Conservation (phyloP, 2,113 vertebrate species). For the Synchiropus splendidus region DNA sequence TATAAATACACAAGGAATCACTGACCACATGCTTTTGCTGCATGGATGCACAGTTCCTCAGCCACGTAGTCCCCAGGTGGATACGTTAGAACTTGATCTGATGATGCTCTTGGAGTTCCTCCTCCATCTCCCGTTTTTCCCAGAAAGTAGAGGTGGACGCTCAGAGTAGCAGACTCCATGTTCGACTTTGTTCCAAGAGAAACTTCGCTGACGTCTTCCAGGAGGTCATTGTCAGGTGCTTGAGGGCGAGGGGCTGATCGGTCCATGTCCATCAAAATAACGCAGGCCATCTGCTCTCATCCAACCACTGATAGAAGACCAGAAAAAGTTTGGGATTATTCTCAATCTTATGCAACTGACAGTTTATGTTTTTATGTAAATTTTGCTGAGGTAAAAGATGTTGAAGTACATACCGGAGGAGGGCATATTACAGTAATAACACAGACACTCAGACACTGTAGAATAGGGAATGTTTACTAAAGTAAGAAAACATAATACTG, state of each 20-base stretch:
- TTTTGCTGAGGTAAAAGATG: too few relatives aligned
- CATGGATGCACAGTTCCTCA: constrained; percentile 82
- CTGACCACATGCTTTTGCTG: constrained; percentile 87
- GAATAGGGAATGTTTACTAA: too few relatives aligned
- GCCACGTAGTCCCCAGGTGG: constrained; percentile 78
- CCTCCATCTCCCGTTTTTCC: constrained; percentile 30
- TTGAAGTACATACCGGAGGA: neutral
- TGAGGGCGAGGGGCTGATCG: constrained; percentile 37
- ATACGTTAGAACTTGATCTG: constrained; percentile 66
- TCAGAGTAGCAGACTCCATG: constrained; percentile 59
- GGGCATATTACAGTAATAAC: neutral
- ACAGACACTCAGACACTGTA: too few relatives aligned
- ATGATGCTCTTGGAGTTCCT: constrained; percentile 35
- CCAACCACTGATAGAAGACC: constrained; percentile 41
- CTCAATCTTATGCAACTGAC: neutral
- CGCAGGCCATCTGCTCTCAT: constrained; percentile 70
- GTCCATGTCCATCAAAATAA: constrained; percentile 78
- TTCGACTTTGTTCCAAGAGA: constrained; percentile 55
- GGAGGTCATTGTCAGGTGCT: constrained; percentile 12
- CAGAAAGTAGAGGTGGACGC: constrained; percentile 75
- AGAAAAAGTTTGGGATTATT: neutral
- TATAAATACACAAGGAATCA: constrained; percentile 12
- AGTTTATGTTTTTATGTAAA: too few relatives aligned
- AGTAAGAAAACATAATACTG: too few relatives aligned
- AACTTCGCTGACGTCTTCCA: constrained; percentile 36